Conservation (phyloP, 2,113 vertebrate species). For the Tonatia bakeri region DNA sequence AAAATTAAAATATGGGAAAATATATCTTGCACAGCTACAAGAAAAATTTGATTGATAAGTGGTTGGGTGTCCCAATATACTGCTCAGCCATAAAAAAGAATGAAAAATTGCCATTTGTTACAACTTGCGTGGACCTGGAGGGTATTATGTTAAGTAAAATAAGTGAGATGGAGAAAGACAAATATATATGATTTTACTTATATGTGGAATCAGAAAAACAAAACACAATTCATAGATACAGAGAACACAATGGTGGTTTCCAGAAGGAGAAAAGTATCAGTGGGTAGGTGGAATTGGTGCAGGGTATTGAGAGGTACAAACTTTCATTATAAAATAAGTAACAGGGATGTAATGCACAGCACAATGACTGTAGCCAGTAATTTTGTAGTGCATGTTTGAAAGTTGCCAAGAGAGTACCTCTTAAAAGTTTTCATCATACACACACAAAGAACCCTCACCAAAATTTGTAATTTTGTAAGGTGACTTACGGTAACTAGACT, state of each 20-base stretch:
- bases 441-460: not conserved
- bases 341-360: not conserved
- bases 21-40: not conserved
- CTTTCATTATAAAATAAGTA: not conserved
- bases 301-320: not conserved
- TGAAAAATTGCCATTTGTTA: not conserved
- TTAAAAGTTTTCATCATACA: not conserved
- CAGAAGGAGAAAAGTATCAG: too few species aligned
- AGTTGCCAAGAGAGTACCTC: not conserved
- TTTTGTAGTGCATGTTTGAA: not conserved
- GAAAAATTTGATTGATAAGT: not conserved
- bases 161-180: not conserved
- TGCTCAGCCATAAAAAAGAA: not conserved
- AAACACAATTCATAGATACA: not conserved
- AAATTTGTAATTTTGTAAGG: not conserved
- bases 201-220: not conserved
- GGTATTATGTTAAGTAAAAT: not conserved
- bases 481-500: not conserved
- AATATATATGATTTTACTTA: not conserved
- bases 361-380: not conserved
- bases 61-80: not conserved
- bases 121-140: not conserved
- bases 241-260: not conserved
- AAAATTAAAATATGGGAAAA: not conserved
- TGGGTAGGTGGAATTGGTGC: not conserved